These are phyloP conservation scores for Anisognathus igniventris DNA, from an alignment of 2,797 vertebrate genomes.

Conservation along the genomic window DNA sequence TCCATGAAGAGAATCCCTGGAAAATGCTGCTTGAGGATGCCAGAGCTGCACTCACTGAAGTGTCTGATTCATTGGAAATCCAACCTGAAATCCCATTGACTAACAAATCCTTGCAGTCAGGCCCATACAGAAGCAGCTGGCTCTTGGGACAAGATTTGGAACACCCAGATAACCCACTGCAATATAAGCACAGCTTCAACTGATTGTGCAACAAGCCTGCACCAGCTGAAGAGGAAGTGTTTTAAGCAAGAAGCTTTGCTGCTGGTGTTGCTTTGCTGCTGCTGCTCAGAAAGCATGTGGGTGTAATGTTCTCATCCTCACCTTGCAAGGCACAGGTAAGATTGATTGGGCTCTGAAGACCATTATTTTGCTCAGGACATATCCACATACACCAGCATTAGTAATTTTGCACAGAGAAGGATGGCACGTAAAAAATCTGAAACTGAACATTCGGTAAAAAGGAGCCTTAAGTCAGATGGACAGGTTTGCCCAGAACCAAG, in stretches of 20 bases:
- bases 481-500: neutral
- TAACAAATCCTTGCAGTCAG: neutral
- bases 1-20: neutral
- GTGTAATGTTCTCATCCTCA: neutral
- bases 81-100: neutral
- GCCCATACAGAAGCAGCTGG: neutral
- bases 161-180: neutral
- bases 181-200: neutral
- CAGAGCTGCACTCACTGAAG: neutral
- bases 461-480: neutral
- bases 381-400: accelerated
- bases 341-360: neutral
- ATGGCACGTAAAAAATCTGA: neutral
- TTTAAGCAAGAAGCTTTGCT: neutral
- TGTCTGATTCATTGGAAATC: neutral
- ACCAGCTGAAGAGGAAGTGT: neutral
- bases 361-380: neutral
- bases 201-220: neutral
- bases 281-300: neutral
- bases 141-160: neutral
- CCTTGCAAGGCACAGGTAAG: neutral
- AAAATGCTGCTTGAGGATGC: neutral
- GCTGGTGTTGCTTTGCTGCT: neutral
- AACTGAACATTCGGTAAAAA: neutral
- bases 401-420: neutral